These are phyloP conservation scores for Pterocles orientalis DNA, from an alignment of 2,113 vertebrate species.

Conservation along the genomic window DNA sequence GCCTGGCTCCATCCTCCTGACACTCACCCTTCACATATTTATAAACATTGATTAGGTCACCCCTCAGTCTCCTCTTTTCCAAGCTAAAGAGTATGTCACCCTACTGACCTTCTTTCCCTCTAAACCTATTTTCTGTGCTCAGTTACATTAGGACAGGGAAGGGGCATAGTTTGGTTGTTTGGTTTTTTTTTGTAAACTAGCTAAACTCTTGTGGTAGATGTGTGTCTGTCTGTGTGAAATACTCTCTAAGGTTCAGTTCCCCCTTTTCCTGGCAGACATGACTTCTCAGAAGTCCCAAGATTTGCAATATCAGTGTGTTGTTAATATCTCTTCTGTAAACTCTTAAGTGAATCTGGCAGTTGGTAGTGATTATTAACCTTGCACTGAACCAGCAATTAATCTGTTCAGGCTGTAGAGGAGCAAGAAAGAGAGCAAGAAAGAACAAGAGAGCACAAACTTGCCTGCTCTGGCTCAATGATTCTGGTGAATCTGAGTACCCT, in stretches of 20 bases:
- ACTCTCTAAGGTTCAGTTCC: background rate
- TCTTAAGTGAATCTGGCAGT: constrained; percentile 73
- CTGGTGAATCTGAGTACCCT: constrained; percentile 54
- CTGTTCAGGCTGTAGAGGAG: constrained; percentile 64
- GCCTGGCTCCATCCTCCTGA: too few relatives aligned
- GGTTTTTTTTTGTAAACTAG: background rate
- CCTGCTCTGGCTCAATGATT: constrained; percentile 57
- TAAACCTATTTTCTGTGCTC: background rate
- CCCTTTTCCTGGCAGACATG: background rate
- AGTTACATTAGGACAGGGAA: background rate
- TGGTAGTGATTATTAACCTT: constrained; percentile 82
- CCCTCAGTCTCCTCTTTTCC: too few relatives aligned
- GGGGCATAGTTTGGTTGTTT: background rate
- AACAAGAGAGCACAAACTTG: constrained; percentile 22
- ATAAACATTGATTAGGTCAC: too few relatives aligned
- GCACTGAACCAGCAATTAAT: constrained; percentile 78
- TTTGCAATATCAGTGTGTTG: constrained; percentile 55
- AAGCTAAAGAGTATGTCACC: too few relatives aligned
- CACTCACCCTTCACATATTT: too few relatives aligned
- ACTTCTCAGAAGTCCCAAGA: constrained; percentile 7
- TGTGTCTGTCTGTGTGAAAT: background rate
- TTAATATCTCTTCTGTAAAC: constrained; percentile 70
- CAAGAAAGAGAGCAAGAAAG: constrained; percentile 32
- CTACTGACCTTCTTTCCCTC: background rate
- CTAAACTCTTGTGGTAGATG: background rate